Percentiles rank a stretch among this genome's conserved stretches.
Conservation (phyloP, 2,797 vertebrate genomes). For the Zalophus californianus region DNA sequence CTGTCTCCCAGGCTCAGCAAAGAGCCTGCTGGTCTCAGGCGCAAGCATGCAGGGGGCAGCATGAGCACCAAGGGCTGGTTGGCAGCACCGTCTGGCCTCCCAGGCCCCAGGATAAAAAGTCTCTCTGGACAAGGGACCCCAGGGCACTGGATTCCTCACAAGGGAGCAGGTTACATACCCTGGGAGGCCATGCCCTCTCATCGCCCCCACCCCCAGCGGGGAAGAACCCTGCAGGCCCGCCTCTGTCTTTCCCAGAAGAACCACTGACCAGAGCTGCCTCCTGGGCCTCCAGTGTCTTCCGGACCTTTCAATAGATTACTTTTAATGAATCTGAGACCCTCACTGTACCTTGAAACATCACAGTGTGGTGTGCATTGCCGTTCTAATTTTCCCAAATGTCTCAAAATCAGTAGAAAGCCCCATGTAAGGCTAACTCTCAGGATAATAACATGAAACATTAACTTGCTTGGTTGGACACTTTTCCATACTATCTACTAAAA, state of each 20-base stretch:
- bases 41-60: neutral
- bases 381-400: neutral
- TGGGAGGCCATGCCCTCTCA: neutral
- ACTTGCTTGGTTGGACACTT: neutral
- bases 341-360: neutral
- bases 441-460: neutral
- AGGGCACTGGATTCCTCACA: neutral
- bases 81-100: neutral
- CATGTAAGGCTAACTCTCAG: neutral
- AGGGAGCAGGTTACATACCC: too few species aligned
- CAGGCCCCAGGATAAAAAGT: neutral
- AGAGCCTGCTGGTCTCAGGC: neutral
- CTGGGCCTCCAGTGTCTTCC: slow-evolving; percentile 66
- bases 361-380: neutral
- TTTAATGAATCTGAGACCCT: neutral
- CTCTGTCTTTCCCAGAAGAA: neutral
- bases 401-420: neutral
- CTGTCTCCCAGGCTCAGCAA: neutral
- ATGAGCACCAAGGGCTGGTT: neutral
- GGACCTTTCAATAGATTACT: neutral
- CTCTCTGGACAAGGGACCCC: neutral
- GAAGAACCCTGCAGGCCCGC: neutral
- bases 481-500: neutral
- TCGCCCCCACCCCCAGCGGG: neutral
- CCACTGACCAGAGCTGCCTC: neutral